Evolutionary conservation across 2,888 invertebrate species (phyloP).

Genomic region (Drosophila neonasuta): DNA sequence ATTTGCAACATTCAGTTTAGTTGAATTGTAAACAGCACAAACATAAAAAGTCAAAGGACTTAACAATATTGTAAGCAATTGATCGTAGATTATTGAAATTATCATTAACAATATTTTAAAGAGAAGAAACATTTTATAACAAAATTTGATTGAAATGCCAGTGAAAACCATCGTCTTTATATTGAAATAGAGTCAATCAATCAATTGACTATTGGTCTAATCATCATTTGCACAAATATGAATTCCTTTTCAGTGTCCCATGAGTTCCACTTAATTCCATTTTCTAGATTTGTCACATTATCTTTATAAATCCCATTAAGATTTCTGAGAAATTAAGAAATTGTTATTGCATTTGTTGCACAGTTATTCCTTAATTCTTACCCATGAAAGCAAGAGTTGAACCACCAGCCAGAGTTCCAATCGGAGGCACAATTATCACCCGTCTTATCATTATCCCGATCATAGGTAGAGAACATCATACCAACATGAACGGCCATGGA

Average conservation of each 20-base stretch:
- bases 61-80: too few species aligned
- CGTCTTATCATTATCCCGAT: slow-evolving; percentile 22
- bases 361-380: background rate
- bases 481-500: background rate
- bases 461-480: slow-evolving; percentile 19
- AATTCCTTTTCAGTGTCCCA: background rate
- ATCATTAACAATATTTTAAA: too few species aligned
- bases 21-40: too few species aligned
- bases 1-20: too few species aligned
- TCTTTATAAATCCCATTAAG: slow-evolving; percentile 26
- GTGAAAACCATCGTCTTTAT: background rate
- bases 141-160: too few species aligned
- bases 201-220: background rate
- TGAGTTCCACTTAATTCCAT: slow-evolving; percentile 17
- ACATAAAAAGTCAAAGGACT: too few species aligned
- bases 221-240: slow-evolving; percentile 33
- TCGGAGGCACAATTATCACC: background rate
- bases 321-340: slow-evolving; percentile 3
- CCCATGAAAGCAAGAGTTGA: background rate
- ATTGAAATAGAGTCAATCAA: background rate
- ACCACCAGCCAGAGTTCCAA: slow-evolving; percentile 36
- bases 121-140: too few species aligned
- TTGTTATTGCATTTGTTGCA: background rate
- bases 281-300: background rate
- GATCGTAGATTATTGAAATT: too few species aligned